Conservation (phyloP, 2,797 vertebrate species). For the Halcyon badia region DNA sequence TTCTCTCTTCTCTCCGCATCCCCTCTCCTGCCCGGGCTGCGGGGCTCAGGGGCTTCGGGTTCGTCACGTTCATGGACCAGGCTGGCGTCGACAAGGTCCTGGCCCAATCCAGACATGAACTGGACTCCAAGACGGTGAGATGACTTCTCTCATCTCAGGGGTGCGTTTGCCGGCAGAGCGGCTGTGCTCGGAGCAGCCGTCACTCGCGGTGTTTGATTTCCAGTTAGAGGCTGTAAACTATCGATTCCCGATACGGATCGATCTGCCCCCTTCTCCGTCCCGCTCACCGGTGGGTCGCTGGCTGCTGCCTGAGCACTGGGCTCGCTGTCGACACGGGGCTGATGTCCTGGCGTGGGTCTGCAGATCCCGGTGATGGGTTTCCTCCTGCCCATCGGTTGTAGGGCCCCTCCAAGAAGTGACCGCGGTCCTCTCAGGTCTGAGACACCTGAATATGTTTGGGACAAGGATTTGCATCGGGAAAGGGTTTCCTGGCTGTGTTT, state of each 20-base stretch:
- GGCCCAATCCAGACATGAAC: slow-evolving; percentile 95
- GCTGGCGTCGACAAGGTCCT: slow-evolving; percentile 98
- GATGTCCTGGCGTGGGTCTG: background rate
- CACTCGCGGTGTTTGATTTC: slow-evolving; percentile 22
- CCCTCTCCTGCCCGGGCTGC: slow-evolving; percentile 20
- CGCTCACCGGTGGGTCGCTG: background rate
- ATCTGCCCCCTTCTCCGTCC: background rate
- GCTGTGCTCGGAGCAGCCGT: background rate
- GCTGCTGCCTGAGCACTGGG: background rate
- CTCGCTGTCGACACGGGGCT: background rate
- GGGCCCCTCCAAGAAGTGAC: background rate
- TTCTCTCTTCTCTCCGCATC: slow-evolving; percentile 60
- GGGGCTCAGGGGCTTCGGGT: slow-evolving; percentile 93
- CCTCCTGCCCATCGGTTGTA: background rate
- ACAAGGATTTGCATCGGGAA: background rate
- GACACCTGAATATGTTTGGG: background rate
- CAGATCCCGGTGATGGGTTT: background rate
- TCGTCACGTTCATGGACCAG: slow-evolving; percentile 98
- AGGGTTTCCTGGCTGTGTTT: background rate
- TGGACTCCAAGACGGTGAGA: slow-evolving; percentile 99
- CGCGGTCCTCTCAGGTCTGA: background rate
- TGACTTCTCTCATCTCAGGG: slow-evolving; percentile 47
- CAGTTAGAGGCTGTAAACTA: slow-evolving; percentile 24
- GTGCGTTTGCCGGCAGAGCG: background rate
- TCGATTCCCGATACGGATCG: background rate